A percentile compares a stretch with the other conserved stretches of the same genome.
Conservation (phyloP, 2,888 invertebrate genomes). For the Antheraea assamensis region DNA sequence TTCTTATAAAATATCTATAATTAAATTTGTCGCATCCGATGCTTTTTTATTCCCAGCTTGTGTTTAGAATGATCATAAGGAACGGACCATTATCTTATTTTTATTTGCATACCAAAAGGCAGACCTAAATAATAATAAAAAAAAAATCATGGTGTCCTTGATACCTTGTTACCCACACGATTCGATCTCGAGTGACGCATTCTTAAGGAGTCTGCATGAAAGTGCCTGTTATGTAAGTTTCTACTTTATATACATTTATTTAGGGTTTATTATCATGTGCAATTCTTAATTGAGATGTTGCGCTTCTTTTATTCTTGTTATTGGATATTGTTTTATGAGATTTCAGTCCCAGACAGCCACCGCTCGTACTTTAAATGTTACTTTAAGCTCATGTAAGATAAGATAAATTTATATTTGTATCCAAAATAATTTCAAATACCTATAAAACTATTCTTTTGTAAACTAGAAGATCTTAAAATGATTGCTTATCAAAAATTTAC, state of each 20-base stretch:
- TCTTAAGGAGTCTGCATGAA: conserved; percentile 23
- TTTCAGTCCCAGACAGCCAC: conserved; percentile 47
- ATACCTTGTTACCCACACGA: conserved; percentile 67
- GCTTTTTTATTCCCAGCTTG: not conserved
- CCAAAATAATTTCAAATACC: not conserved
- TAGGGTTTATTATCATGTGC: conserved; percentile 35
- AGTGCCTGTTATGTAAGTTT: conserved; percentile 25
- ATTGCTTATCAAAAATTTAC: not conserved
- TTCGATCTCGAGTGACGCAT: conserved; percentile 67
- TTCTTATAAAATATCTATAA: not conserved
- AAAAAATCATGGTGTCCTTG: conserved; percentile 65
- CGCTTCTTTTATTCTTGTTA: conserved; percentile 44
- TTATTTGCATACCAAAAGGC: conserved; percentile 64
- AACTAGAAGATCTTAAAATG: not conserved
- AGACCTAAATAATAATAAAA: conserved; percentile 50
- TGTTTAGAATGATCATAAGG: conserved; percentile 29
- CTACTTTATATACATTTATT: conserved; percentile 29
- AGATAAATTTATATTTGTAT: not conserved
- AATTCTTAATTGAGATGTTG: conserved; percentile 50
- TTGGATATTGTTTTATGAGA: conserved; percentile 53
- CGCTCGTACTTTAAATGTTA: conserved; percentile 24
- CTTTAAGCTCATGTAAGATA: conserved; percentile 2
- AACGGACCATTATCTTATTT: conserved; percentile 36
- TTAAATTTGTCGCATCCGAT: not conserved
- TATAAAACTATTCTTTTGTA: not conserved